These are phyloP conservation scores for Ectropis crepuscularia DNA, from an alignment of 2,888 invertebrate species.

Conservation along the genomic window DNA sequence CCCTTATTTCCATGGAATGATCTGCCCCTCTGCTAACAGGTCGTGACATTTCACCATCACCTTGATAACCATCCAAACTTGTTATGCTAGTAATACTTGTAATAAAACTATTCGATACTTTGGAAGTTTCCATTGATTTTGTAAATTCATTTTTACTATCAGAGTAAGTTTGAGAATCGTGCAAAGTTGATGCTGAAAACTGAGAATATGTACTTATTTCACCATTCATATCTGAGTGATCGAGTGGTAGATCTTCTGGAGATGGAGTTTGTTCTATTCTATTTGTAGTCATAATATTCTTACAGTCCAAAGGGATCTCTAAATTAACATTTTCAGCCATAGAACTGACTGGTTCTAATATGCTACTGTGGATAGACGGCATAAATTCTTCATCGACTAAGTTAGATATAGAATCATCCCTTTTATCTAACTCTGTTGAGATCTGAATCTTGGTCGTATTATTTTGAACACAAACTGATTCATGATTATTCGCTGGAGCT, in stretches of 20 bases:
- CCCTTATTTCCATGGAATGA: conserved; percentile 86
- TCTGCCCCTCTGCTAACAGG: conserved; percentile 93
- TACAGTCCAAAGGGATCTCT: conserved; percentile 81
- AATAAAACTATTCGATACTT: conserved; percentile 91
- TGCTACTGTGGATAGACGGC: conserved; percentile 85
- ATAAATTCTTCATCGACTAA: conserved; percentile 86
- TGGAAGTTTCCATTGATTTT: conserved; percentile 86
- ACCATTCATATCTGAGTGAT: conserved; percentile 87
- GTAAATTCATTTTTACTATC: conserved; percentile 85
- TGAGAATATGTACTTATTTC: conserved; percentile 84
- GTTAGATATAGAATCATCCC: conserved; percentile 63
- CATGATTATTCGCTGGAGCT: conserved; percentile 42
- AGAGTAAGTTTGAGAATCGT: conserved; percentile 83
- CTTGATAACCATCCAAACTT: conserved; percentile 97
- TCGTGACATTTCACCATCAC: conserved; percentile 95
- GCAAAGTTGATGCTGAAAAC: conserved; percentile 77
- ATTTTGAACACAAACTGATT: conserved; percentile 46
- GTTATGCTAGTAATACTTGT: conserved; percentile 96
- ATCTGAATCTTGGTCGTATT: conserved; percentile 22
- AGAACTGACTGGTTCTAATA: conserved; percentile 85
- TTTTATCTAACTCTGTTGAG: conserved; percentile 47
- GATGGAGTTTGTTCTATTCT: conserved; percentile 92
- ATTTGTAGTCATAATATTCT: conserved; percentile 66
- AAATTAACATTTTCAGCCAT: conserved; percentile 82
- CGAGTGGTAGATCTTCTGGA: conserved; percentile 93